Percentiles rank a stretch among this genome's conserved stretches.
Conservation (phyloP, 2,797 vertebrate genomes). For the Enteromius mattozi region DNA sequence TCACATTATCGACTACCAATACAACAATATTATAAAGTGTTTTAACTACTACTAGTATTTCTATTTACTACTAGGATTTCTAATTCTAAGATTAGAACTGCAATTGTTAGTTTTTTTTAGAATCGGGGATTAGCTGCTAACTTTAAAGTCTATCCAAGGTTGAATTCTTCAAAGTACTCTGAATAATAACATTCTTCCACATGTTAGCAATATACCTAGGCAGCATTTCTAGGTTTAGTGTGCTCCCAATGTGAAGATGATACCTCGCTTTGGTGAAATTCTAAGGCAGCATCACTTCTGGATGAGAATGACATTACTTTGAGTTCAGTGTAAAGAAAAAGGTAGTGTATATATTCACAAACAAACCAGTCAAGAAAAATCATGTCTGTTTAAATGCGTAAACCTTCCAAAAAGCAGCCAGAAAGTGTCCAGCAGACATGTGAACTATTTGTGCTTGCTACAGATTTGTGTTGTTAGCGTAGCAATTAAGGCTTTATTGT, state of each 20-base stretch:
- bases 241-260: background rate
- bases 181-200: background rate
- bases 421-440: too few species aligned
- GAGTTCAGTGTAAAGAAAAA: background rate
- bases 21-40: background rate
- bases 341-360: background rate
- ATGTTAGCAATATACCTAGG: background rate
- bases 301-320: background rate
- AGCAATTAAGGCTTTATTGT: constrained; percentile 21
- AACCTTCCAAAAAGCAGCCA: background rate
- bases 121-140: background rate
- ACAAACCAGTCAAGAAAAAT: background rate
- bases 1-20: background rate
- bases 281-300: background rate
- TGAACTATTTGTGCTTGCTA: background rate
- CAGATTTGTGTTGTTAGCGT: constrained; percentile 8
- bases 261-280: background rate
- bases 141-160: background rate
- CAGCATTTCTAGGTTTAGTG: background rate
- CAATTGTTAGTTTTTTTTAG: background rate
- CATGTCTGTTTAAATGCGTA: background rate
- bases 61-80: background rate
- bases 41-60: background rate
- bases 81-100: background rate
- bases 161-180: background rate